Percentiles rank a stretch among this genome's conserved stretches.
Conservation (phyloP, 2,113 vertebrate species). For the Riparia riparia region DNA sequence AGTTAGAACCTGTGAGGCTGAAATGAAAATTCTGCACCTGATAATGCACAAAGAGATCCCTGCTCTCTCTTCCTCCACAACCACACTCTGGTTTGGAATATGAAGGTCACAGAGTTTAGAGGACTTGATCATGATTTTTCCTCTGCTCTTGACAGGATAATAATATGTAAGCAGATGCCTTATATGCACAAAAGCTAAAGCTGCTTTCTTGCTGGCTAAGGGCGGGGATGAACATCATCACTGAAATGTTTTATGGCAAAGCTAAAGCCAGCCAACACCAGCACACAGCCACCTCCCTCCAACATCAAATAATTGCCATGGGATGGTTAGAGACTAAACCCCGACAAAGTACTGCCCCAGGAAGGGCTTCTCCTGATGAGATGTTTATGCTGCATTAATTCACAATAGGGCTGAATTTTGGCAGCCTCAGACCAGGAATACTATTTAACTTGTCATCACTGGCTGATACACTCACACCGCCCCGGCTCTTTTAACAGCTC, state of each 20-base stretch:
- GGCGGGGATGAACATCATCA: neutral
- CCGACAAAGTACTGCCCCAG: neutral
- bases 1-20: neutral
- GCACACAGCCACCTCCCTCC: neutral
- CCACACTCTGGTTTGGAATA: neutral
- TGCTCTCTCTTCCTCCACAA: neutral
- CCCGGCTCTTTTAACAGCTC: neutral
- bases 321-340: neutral
- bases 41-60: neutral
- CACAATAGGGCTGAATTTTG: conserved; percentile 18
- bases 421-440: neutral
- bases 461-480: neutral
- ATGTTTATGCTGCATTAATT: conserved; percentile 22
- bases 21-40: neutral
- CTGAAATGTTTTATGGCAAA: neutral
- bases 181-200: conserved; percentile 17
- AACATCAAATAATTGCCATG: neutral
- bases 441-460: conserved; percentile 20
- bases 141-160: neutral
- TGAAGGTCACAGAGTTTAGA: neutral
- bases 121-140: neutral
- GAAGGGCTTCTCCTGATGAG: neutral
- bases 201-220: neutral
- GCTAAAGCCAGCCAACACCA: neutral
- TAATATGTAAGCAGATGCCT: neutral